A percentile compares a stretch with the other conserved stretches of the same genome.
phyloP scores from a whole-genome alignment of 2,888 invertebrate genomes.

The Selenia dentaria region DNA sequence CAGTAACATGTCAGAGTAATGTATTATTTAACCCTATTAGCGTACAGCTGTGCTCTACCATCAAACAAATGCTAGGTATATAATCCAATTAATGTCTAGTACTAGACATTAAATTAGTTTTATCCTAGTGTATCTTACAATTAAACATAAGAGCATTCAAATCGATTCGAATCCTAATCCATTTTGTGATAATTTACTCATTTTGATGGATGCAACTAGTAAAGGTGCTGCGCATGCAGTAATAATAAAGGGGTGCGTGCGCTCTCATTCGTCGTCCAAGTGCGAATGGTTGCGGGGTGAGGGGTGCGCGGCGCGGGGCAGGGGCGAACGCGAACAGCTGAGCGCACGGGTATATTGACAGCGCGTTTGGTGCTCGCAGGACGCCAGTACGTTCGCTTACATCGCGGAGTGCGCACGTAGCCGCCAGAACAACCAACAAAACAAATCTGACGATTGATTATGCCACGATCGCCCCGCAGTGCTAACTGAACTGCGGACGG shows the following conservation, averaged over 20 bases:
- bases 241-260: constrained; percentile 32
- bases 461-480: constrained; percentile 77
- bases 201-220: constrained; percentile 12
- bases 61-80: no score
- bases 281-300: constrained; percentile 56
- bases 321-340: constrained; percentile 81
- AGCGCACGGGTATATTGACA: constrained; percentile 85
- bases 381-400: constrained; percentile 83
- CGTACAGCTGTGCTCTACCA: no score
- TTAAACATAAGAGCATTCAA: no score
- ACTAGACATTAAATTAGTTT: no score
- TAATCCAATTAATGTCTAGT: no score
- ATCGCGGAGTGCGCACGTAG: constrained; percentile 77
- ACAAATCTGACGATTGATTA: constrained; percentile 61
- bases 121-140: no score
- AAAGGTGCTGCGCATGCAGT: constrained; percentile 7
- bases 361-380: constrained; percentile 71
- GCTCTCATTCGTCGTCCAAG: constrained; percentile 28
- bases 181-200: no score
- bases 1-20: no score
- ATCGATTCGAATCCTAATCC: no score
- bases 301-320: constrained; percentile 63
- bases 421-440: constrained; percentile 53
- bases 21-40: no score
- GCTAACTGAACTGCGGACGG: constrained; percentile 74